Base-by-base conservation (phyloP, 2,797 vertebrate genomes). In the Channallabes apus region DNA sequence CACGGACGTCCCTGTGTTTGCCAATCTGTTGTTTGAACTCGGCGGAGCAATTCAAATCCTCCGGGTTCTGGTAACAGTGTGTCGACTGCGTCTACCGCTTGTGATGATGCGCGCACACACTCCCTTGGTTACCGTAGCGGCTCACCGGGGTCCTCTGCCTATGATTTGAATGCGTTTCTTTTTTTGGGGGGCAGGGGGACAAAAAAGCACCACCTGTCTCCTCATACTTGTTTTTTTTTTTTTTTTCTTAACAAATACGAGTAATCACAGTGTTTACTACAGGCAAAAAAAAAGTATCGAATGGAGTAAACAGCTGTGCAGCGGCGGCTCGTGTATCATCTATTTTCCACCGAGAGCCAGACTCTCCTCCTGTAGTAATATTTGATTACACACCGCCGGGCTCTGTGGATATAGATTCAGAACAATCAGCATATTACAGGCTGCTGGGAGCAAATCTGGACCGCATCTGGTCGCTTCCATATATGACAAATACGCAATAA, bases 11-110 rank as follows among this genome's bases (percentile, higher is more conserved):
- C 68, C 85, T 32, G 76, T 12, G 77, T 86, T 88, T 73, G 80
- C 88, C 88, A 89, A 90, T 88, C 89, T 88, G 88, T 88, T 88
- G 88, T 90, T 89, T 89, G 88, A 89, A 87, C 87, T 86, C 83
- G 46, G 85, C 22, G 69, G 86, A 90, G 88, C 87, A 80, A 88
- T 88, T 88, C 76, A 76, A 88, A 87, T 87, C 87, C 86, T 82
- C 83, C 80, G 29, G 61, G 67, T 64, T 83, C 84, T 72, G 73
- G 32, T 41, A 80, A 88, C 82, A 84, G 83, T 59, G 83, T 80
- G 87, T 86, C 77, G 59, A 88, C 84, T 62, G 73, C 56, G 35
- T 83, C 88, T 89, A 73, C 35, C 61, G 27, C 82, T 87, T 84
- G 56, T 82, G 86, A 87, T 86, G 83, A 86, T 86, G 51, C 77